These are phyloP conservation scores for Cavia porcellus DNA, from an alignment of 2,113 vertebrate species.

Conservation along the genomic window DNA sequence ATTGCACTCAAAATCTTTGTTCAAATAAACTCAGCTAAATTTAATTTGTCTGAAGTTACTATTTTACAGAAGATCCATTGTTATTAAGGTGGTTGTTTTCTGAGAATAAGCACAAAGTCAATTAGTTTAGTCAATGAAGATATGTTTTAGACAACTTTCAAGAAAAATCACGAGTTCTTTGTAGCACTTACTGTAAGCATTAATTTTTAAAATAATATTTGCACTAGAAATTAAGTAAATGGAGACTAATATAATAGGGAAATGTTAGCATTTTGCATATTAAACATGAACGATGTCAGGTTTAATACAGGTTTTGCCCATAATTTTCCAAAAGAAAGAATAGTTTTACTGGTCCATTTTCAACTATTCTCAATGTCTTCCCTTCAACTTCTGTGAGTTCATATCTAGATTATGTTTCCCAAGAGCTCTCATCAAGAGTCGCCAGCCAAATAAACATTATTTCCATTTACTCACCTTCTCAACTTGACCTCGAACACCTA, in stretches of 20 bases:
- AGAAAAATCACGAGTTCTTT: neutral
- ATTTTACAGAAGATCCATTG: neutral
- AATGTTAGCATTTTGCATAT: neutral
- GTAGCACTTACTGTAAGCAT: neutral
- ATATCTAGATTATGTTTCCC: neutral
- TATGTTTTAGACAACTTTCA: neutral
- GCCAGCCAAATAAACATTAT: neutral
- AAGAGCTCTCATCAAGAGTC: neutral
- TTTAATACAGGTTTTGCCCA: neutral
- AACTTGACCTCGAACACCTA: neutral
- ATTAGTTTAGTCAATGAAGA: neutral
- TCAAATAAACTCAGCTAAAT: neutral
- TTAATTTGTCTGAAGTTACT: neutral
- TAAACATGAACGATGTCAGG: neutral
- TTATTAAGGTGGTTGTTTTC: neutral
- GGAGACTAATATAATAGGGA: neutral
- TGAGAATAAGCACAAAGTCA: slow-evolving; percentile 4
- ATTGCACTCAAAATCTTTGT: neutral
- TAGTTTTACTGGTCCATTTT: neutral
- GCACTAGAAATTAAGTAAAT: neutral
- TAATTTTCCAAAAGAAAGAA: slow-evolving; percentile 18
- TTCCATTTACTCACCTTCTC: neutral
- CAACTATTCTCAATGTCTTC: neutral
- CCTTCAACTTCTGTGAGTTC: neutral
- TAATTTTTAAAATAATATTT: neutral